Evolutionary conservation across 1,140 invertebrate species (phyloP).

Genomic region (Lerema accius): DNA sequence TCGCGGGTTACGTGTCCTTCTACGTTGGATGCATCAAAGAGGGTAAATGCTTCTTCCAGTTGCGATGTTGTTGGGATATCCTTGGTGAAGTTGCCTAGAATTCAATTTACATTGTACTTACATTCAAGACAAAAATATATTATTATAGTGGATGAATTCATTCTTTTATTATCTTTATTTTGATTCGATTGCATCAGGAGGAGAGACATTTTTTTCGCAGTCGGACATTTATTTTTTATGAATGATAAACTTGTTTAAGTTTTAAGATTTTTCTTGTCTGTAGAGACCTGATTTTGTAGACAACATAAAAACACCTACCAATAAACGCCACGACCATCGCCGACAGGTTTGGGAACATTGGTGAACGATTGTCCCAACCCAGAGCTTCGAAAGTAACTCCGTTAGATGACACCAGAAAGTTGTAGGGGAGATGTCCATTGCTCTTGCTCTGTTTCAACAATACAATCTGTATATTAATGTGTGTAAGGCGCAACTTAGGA

Average conservation of each 20-base stretch:
- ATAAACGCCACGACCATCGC: conserved; percentile 42
- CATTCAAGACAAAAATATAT: too few relatives aligned
- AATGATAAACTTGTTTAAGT: too few relatives aligned
- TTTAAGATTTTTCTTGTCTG: too few relatives aligned
- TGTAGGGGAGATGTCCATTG: conserved; percentile 42
- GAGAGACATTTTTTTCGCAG: too few relatives aligned
- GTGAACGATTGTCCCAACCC: conserved; percentile 44
- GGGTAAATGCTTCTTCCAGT: conserved; percentile 16
- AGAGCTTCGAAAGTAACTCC: conserved; percentile 53
- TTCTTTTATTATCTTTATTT: too few relatives aligned
- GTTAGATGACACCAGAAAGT: conserved; percentile 55
- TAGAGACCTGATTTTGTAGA: too few relatives aligned
- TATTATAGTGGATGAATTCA: too few relatives aligned
- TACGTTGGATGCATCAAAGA: conserved; percentile 6
- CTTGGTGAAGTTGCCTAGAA: conserved; percentile 22
- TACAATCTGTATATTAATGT: too few relatives aligned
- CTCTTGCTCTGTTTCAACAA: conserved; percentile 7
- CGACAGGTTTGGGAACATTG: conserved; percentile 34
- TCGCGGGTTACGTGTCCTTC: conserved; percentile 1
- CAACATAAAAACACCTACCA: conserved; percentile 37
- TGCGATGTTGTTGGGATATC: conserved; percentile 11
- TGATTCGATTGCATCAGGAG: too few relatives aligned
- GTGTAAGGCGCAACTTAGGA: too few relatives aligned
- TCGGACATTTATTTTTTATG: too few relatives aligned
- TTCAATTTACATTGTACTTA: background rate